phyloP scores from a whole-genome alignment of 1,140 invertebrate species.

The Gerris buenoi region DNA sequence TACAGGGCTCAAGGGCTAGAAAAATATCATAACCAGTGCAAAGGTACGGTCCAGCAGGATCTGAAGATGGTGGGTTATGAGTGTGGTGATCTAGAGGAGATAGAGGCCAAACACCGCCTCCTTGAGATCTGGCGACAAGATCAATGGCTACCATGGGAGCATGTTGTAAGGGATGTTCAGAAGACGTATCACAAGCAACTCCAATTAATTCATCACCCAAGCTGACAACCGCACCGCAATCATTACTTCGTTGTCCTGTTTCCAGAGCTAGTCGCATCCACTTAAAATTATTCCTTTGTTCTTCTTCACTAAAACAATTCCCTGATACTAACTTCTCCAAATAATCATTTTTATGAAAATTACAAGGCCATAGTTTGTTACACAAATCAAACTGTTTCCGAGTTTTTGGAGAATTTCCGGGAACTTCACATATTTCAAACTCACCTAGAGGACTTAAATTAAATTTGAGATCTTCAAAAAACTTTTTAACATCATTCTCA shows the following conservation, averaged over 20 bases:
- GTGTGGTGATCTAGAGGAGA: background rate
- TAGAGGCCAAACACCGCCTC: conserved; percentile 53
- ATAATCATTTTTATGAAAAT: conserved; percentile 63
- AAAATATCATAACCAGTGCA: conserved; percentile 83
- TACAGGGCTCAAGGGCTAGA: conserved; percentile 69
- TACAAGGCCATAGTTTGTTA: conserved; percentile 58
- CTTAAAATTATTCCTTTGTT: conserved; percentile 40
- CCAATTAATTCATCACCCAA: conserved; percentile 41
- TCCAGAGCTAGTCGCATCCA: conserved; percentile 46
- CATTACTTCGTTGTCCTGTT: conserved; percentile 22
- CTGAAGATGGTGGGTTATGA: background rate
- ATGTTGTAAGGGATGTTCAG: conserved; percentile 62
- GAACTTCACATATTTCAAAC: conserved; percentile 41
- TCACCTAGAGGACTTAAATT: conserved; percentile 35
- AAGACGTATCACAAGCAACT: conserved; percentile 41
- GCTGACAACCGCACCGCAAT: conserved; percentile 52
- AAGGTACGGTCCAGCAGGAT: conserved; percentile 49
- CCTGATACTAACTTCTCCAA: conserved; percentile 46
- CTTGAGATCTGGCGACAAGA: conserved; percentile 62
- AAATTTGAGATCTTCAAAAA: conserved; percentile 30
- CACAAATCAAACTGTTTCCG: conserved; percentile 48
- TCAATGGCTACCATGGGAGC: conserved; percentile 73
- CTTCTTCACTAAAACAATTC: conserved; percentile 41
- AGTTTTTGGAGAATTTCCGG: conserved; percentile 41
- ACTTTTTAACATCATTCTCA: background rate